Percentiles rank a stretch among this genome's conserved stretches.
These are phyloP conservation scores for Ditula angustiorana DNA, from an alignment of 2,888 invertebrate species.

Conservation along the genomic window DNA sequence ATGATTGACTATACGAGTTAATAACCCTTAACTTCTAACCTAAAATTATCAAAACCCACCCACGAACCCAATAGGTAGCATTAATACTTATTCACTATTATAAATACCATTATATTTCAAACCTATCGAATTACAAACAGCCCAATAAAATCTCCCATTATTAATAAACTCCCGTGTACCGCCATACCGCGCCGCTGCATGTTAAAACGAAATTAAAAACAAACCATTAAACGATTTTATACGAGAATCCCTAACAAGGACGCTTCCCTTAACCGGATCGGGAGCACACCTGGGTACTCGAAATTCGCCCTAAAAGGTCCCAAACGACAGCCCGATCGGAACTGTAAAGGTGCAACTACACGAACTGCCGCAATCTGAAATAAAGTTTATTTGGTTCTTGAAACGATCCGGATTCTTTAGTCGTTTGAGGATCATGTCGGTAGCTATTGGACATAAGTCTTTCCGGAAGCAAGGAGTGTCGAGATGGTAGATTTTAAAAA, in stretches of 20 bases:
- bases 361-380: slow-evolving; percentile 43
- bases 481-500: slow-evolving; percentile 86
- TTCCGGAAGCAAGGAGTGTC: slow-evolving; percentile 81
- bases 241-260: slow-evolving; percentile 84
- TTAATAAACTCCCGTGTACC: slow-evolving; percentile 74
- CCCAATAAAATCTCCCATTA: slow-evolving; percentile 72
- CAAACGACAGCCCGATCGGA: slow-evolving; percentile 68
- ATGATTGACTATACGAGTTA: background rate
- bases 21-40: slow-evolving; percentile 42
- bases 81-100: slow-evolving; percentile 51
- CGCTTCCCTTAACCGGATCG: slow-evolving; percentile 85
- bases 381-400: slow-evolving; percentile 38
- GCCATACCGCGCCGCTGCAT: slow-evolving; percentile 71
- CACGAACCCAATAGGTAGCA: slow-evolving; percentile 49
- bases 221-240: slow-evolving; percentile 85
- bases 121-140: slow-evolving; percentile 66
- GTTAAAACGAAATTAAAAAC: slow-evolving; percentile 84
- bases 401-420: slow-evolving; percentile 55
- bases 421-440: slow-evolving; percentile 53
- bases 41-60: slow-evolving; percentile 51
- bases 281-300: slow-evolving; percentile 85
- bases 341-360: slow-evolving; percentile 55
- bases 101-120: slow-evolving; percentile 55
- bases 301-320: slow-evolving; percentile 82
- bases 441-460: slow-evolving; percentile 79